These are phyloP conservation scores for Heloderma charlesbogerti DNA, from an alignment of 2,113 vertebrate species.

Conservation along the genomic window DNA sequence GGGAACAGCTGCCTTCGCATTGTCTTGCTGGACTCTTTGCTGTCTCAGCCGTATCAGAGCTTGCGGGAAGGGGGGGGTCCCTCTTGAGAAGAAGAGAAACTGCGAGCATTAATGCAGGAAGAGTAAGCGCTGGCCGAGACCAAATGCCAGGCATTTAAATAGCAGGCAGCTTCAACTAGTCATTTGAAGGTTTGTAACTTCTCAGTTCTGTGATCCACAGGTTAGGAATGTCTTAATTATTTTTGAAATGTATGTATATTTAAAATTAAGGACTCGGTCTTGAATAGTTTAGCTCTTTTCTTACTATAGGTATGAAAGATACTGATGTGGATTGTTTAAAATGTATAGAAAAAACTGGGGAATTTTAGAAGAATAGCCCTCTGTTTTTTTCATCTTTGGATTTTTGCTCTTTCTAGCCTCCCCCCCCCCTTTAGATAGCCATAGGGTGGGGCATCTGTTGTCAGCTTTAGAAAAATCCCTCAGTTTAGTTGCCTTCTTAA, in stretches of 20 bases:
- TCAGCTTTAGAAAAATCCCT: constrained; percentile 59
- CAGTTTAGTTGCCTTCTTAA: constrained; percentile 48
- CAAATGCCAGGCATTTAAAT: constrained; percentile 50
- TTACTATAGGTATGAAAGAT: constrained; percentile 30
- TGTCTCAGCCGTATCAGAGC: constrained; percentile 77
- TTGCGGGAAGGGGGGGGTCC: constrained; percentile 57
- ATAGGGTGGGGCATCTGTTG: constrained; percentile 75
- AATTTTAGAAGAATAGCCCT: constrained; percentile 37
- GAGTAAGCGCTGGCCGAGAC: constrained; percentile 43
- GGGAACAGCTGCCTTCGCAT: constrained; percentile 72
- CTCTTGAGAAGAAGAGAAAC: constrained; percentile 56
- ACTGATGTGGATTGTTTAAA: constrained; percentile 41
- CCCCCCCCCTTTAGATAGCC: neutral
- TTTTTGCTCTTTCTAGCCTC: neutral
- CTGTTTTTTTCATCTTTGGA: neutral
- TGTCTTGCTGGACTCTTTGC: constrained; percentile 79
- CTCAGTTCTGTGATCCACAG: constrained; percentile 72
- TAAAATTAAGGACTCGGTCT: constrained; percentile 43
- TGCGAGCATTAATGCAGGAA: constrained; percentile 51
- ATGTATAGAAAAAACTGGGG: constrained; percentile 50
- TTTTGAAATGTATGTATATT: constrained; percentile 8
- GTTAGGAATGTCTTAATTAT: constrained; percentile 64
- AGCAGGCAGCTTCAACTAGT: constrained; percentile 59
- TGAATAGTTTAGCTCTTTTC: constrained; percentile 29
- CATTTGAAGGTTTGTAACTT: constrained; percentile 67